Percentiles rank a stretch among this genome's conserved stretches.
These are phyloP conservation scores for Cariama cristata DNA, from an alignment of 2,113 vertebrate species.

Conservation along the genomic window DNA sequence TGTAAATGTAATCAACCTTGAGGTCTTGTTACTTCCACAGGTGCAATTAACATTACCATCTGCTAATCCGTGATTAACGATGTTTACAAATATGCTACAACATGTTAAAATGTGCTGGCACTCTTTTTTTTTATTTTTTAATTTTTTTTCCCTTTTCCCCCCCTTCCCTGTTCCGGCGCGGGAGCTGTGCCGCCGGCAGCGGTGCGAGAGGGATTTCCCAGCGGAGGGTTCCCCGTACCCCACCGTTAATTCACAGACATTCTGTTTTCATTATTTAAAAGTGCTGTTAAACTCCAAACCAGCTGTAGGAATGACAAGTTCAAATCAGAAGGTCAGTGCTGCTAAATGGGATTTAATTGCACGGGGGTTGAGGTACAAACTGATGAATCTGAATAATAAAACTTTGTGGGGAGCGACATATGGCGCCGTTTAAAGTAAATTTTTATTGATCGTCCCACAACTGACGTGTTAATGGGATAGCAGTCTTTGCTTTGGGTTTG, in stretches of 20 bases:
- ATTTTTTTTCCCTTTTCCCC: rapidly evolving
- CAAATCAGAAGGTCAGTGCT: constrained; percentile 5
- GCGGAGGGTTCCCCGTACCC: not conserved
- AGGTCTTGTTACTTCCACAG: constrained; percentile 89
- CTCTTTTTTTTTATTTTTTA: not conserved
- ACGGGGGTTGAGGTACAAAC: constrained; percentile 12
- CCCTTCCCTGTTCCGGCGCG: not conserved
- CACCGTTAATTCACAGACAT: not conserved
- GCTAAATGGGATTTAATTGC: constrained; percentile 65
- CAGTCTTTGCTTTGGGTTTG: not conserved
- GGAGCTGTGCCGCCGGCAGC: not conserved
- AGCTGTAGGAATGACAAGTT: constrained; percentile 47
- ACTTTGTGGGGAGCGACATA: constrained; percentile 52
- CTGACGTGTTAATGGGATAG: constrained; percentile 39
- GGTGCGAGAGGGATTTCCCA: not conserved
- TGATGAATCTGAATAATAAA: constrained; percentile 30
- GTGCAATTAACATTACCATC: constrained; percentile 93
- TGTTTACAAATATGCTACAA: constrained; percentile 88
- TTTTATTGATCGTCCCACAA: constrained; percentile 23
- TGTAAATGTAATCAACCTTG: constrained; percentile 89
- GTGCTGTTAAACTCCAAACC: constrained; percentile 14
- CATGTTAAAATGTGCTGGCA: constrained; percentile 52
- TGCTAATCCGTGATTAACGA: constrained; percentile 94
- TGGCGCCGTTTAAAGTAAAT: constrained; percentile 31
- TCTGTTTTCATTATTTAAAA: constrained; percentile 22